These are phyloP conservation scores for Siniperca knerii DNA, from an alignment of 2,113 vertebrate species.

Conservation along the genomic window DNA sequence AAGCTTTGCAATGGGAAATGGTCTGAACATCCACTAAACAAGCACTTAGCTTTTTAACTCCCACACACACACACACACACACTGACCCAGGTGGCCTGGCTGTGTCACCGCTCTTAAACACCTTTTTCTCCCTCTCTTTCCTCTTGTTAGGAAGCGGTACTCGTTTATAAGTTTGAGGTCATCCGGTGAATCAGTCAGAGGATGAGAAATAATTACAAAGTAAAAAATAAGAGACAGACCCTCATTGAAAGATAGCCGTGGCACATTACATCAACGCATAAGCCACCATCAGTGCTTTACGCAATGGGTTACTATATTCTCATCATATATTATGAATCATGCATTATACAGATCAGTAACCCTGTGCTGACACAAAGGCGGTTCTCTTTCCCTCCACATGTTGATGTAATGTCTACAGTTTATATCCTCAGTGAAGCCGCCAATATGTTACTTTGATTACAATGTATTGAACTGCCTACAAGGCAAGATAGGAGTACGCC, in stretches of 20 bases:
- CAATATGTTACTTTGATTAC: background rate
- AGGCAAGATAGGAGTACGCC: background rate
- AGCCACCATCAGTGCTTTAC: slow-evolving; percentile 6
- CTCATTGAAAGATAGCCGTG: background rate
- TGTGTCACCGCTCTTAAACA: slow-evolving; percentile 9
- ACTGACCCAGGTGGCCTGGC: slow-evolving; percentile 14
- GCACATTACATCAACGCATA: slow-evolving; percentile 9
- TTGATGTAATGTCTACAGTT: background rate
- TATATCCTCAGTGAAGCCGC: background rate
- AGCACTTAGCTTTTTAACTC: slow-evolving; percentile 5
- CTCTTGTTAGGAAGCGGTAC: slow-evolving; percentile 1
- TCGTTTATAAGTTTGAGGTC: slow-evolving; percentile 42
- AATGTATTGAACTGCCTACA: no score
- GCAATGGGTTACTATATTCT: slow-evolving; percentile 2
- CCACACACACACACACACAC: slow-evolving; percentile 12
- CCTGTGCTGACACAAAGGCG: background rate
- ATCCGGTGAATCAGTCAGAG: slow-evolving; percentile 31
- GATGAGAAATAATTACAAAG: background rate
- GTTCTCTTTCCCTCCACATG: background rate
- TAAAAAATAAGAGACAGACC: background rate
- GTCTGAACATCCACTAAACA: slow-evolving; percentile 36
- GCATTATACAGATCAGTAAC: slow-evolving; percentile 20
- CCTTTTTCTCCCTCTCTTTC: background rate
- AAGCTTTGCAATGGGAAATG: slow-evolving; percentile 36
- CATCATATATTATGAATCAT: slow-evolving; percentile 35